phyloP scores from a whole-genome alignment of 2,888 invertebrate genomes.

The Halictus quadricinctus region DNA sequence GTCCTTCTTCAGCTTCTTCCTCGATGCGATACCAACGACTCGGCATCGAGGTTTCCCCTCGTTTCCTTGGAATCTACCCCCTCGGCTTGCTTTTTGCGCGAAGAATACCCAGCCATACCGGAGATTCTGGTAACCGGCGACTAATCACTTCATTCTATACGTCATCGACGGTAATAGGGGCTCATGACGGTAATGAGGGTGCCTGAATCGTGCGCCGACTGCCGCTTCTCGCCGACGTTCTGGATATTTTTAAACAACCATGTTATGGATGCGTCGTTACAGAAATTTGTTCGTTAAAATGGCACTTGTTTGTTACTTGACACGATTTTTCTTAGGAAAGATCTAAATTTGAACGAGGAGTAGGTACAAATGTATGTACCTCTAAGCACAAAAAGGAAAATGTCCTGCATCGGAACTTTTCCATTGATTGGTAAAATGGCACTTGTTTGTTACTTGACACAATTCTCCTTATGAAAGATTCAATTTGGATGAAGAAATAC shows the following conservation, averaged over 20 bases:
- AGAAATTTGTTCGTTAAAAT: neutral
- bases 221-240: neutral
- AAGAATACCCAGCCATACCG: constrained; percentile 29
- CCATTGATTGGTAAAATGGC: neutral
- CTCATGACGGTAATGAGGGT: constrained; percentile 38
- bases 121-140: constrained; percentile 36
- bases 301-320: neutral
- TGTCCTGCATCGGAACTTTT: neutral
- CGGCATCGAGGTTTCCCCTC: constrained; percentile 21
- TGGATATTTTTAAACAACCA: neutral
- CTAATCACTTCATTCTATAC: constrained; percentile 62
- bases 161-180: constrained; percentile 49
- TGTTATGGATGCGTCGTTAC: neutral
- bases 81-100: constrained; percentile 40
- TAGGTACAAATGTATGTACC: too few species aligned
- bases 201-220: constrained; percentile 7
- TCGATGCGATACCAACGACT: constrained; percentile 28
- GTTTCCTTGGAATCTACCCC: constrained; percentile 57
- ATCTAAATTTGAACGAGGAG: neutral
- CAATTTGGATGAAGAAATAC: too few species aligned
- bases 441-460: neutral
- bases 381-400: neutral
- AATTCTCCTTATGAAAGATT: too few species aligned
- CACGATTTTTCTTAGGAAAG: neutral
- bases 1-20: neutral